Evolutionary conservation across 2,113 vertebrate genomes (phyloP).

Genomic region (Tympanuchus pallidicinctus): DNA sequence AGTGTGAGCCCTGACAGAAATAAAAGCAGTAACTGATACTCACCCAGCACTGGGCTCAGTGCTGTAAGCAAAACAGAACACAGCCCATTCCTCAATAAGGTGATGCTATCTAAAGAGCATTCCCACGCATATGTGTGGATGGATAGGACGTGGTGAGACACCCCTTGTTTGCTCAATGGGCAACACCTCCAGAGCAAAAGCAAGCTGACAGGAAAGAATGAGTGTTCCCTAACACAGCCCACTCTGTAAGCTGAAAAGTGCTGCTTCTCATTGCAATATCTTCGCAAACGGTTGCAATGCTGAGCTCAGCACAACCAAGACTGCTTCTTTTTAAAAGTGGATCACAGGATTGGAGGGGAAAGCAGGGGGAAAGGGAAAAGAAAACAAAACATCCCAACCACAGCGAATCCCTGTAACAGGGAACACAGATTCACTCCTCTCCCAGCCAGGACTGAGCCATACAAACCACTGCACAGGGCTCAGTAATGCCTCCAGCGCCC

Average conservation of each 20-base stretch:
- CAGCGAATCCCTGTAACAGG: background rate
- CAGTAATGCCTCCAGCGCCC: background rate
- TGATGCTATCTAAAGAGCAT: background rate
- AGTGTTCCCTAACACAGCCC: background rate
- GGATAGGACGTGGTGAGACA: background rate
- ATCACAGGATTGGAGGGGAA: background rate
- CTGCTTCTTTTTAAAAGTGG: conserved; percentile 1
- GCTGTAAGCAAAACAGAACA: background rate
- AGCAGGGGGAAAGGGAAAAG: background rate
- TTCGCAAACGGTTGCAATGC: conserved; percentile 30
- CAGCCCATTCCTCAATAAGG: background rate
- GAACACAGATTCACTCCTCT: background rate
- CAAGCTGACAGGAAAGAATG: background rate
- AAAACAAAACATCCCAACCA: background rate
- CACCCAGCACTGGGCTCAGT: background rate
- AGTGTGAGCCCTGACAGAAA: background rate
- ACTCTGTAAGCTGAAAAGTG: background rate
- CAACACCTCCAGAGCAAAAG: background rate
- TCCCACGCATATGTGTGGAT: rapidly evolving
- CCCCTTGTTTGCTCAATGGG: background rate
- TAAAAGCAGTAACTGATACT: background rate
- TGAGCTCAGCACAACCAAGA: conserved; percentile 29
- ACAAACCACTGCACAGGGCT: background rate
- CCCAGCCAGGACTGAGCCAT: rapidly evolving
- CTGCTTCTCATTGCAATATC: background rate